Conservation (phyloP, 2,888 invertebrate species). For the Apamea anceps region DNA sequence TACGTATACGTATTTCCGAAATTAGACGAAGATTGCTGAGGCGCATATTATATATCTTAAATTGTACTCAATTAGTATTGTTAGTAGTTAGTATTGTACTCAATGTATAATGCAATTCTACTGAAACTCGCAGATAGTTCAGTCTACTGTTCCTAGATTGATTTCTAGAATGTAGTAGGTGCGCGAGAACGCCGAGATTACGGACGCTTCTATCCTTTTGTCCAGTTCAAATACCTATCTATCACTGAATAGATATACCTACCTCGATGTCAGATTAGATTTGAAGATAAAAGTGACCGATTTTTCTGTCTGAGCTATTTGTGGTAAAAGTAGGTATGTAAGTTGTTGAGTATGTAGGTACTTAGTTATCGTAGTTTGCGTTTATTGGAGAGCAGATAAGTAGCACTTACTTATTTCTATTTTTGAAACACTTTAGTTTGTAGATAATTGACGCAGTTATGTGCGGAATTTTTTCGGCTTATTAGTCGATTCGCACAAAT, state of each 20-base stretch:
- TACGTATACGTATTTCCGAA: background rate
- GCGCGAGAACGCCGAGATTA: constrained; percentile 12
- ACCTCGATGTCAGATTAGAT: constrained; percentile 24
- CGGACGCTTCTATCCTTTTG: constrained; percentile 18
- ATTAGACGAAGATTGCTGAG: background rate
- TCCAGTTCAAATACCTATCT: constrained; percentile 26
- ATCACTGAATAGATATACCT: constrained; percentile 12
- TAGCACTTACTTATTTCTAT: background rate
- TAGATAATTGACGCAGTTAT: background rate
- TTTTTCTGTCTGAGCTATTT: background rate
- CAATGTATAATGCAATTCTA: background rate
- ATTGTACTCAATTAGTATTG: too few species aligned
- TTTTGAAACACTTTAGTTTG: background rate
- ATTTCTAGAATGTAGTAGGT: constrained; percentile 1
- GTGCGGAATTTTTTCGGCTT: background rate
- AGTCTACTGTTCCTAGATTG: background rate
- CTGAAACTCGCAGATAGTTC: constrained; percentile 2
- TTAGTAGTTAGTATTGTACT: background rate
- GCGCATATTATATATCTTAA: too few species aligned
- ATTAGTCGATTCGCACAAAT: too few species aligned
- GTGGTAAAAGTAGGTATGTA: background rate
- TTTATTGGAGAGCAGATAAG: background rate
- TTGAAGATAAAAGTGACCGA: constrained; percentile 23
- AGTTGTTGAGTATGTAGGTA: background rate
- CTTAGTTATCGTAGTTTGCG: background rate